Conservation (phyloP, 2,888 invertebrate species). For the Lycophotia porphyrea region DNA sequence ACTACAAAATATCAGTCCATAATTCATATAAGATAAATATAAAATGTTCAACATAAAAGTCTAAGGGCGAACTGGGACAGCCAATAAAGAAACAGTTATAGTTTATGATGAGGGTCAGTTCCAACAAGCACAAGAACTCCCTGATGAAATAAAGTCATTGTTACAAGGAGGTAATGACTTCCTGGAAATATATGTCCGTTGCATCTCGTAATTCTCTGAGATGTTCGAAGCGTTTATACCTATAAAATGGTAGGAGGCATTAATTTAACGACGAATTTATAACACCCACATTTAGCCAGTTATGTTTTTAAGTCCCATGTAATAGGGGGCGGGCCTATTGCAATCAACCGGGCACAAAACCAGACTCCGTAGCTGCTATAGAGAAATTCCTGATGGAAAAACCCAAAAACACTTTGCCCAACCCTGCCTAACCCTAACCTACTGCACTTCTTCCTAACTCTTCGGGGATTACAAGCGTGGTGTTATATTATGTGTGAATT, state of each 20-base stretch:
- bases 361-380: too few species aligned
- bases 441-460: too few species aligned
- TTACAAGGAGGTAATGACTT: slow-evolving; percentile 72
- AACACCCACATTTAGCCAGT: too few species aligned
- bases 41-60: slow-evolving; percentile 35
- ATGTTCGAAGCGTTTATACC: slow-evolving; percentile 49
- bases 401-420: too few species aligned
- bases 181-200: slow-evolving; percentile 70
- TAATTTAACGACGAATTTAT: slow-evolving; percentile 39
- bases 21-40: slow-evolving; percentile 42
- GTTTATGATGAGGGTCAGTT: slow-evolving; percentile 64
- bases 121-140: slow-evolving; percentile 60
- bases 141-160: slow-evolving; percentile 71
- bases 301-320: too few species aligned
- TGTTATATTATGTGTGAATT: too few species aligned
- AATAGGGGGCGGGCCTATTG: too few species aligned
- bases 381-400: too few species aligned
- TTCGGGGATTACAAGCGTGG: too few species aligned
- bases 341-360: too few species aligned
- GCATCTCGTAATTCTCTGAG: slow-evolving; percentile 59
- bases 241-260: slow-evolving; percentile 23
- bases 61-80: slow-evolving; percentile 49
- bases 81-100: slow-evolving; percentile 62
- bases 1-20: slow-evolving; percentile 31
- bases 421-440: too few species aligned